These are phyloP conservation scores for Pissodes strobi DNA, from an alignment of 1,140 invertebrate genomes.

Conservation along the genomic window DNA sequence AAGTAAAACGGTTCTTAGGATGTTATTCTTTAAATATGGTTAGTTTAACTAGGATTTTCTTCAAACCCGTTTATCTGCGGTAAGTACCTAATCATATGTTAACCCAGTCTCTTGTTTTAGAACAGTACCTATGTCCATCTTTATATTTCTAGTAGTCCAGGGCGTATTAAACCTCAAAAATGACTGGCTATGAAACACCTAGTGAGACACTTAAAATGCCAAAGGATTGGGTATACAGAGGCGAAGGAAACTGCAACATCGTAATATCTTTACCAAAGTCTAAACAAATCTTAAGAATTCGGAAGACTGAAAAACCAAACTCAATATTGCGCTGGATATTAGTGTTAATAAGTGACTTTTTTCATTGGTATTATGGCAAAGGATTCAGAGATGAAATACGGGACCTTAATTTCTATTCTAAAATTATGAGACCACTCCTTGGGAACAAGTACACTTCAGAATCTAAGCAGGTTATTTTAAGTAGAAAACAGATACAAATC, in stretches of 20 bases:
- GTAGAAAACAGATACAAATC: constrained; percentile 33
- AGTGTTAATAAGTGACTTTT: constrained; percentile 41
- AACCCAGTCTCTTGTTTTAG: too few species aligned
- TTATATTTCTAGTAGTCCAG: neutral
- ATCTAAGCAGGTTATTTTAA: constrained; percentile 36
- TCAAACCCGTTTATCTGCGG: too few species aligned
- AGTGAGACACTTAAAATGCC: constrained; percentile 36
- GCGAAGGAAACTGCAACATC: constrained; percentile 50
- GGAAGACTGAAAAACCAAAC: constrained; percentile 45
- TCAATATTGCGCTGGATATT: constrained; percentile 44
- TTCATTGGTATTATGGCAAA: constrained; percentile 40
- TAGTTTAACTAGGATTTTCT: too few species aligned
- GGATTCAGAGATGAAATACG: constrained; percentile 39
- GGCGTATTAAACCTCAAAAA: neutral
- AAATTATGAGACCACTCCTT: constrained; percentile 46
- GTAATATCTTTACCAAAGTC: constrained; percentile 44
- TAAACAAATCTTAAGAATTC: constrained; percentile 46
- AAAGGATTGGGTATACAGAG: constrained; percentile 47
- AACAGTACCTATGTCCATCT: too few species aligned
- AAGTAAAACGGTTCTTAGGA: too few species aligned
- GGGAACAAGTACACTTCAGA: constrained; percentile 40
- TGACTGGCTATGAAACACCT: constrained; percentile 1
- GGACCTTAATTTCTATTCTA: constrained; percentile 48
- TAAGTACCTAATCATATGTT: too few species aligned
- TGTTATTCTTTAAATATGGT: too few species aligned